Base-by-base conservation (phyloP, 2,888 invertebrate genomes). In the Yponomeuta cagnagella region DNA sequence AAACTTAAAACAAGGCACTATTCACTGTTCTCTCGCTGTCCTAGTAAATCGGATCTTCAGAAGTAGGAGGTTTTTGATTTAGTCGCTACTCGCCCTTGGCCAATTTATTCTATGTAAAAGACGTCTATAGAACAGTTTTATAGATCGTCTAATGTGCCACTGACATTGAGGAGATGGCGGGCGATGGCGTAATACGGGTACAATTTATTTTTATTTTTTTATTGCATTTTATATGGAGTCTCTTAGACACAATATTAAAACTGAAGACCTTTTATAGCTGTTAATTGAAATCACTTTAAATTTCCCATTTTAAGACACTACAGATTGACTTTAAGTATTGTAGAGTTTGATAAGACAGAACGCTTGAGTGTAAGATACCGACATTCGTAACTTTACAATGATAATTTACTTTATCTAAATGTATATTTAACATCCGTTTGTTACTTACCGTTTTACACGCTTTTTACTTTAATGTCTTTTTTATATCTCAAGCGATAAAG, bases 361-460 rank as follows among this genome's bases (percentile, higher is more conserved):
- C 65, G 65, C 31, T 65, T 65, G 33, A 65, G 65, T 65, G 65
- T 65, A 48, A 65, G 70, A 70, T 31, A 65, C 64, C 30, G 8
- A 58, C 23, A 30, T 23, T 64, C 64, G 63, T 64, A 70, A 75
- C 76, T 86, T 85, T 83, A 86, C 81, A 80, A 81, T 81, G 80
- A 77, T 82, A 82, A 83, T 85, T 81, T 85, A 84, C 77, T 74
- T 86, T 84, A 87, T 87, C 86, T 85, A 81, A 83, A 83, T 67
- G 67, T 37, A 66, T 10, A 58, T 80, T 84, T 85, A 84, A 85
- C 83, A 78, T 79, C 77, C 75, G 78, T 76, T 77, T 78, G 79
- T 79, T 83, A 82, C 82, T 86, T 85, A 85, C 85, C 81, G 85
- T 84, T 85, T 82, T 77, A 82, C 79, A 80, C 79, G 82, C 33